Base-by-base conservation (phyloP, 2,797 vertebrate genomes). In the Sebastes reedi region DNA sequence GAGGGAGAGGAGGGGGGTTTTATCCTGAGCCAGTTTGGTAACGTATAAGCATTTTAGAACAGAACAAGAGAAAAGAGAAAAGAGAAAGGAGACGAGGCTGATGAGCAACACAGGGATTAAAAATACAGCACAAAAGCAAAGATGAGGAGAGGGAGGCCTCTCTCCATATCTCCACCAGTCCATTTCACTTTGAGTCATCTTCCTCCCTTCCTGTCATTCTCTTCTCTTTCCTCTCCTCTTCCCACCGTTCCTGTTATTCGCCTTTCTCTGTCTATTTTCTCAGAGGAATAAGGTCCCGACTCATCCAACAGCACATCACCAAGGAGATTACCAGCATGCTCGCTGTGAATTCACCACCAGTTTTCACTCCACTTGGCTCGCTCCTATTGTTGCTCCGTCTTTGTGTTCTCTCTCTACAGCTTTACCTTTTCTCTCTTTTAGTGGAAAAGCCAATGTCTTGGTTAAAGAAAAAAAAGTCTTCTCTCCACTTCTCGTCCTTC, bases 1-100 rank as follows among this genome's bases (percentile, higher is more conserved):
- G 86, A 80, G 74, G 67, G 68, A 67, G 66, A 80, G 55, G 72
- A 79, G 80, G 11, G 71, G 54, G 70, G 75, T 78, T 89, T 78
- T 52, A 83, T 82, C 78, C 71, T 83, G 67, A 77, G 81, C 68
- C 72, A 72, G 64, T 80, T 80, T 70, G 39, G 67, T 67, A 32
- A 81, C 29, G 39, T 61, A 54, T 18, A 77, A 67, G 58, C 59
- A 29, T 74, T 75, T 70, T 67, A 22, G 36, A 46, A 68, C 13
- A 74, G 52, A 76, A 81, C 54, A 32, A 3, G 30, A 32, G 30
- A 32, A 32, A 75, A 77, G 67, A 77, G 69, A n/a, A n/a, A 11
- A 66, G 54, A 73, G 59, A 78, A 71, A 77, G 32, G 36, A 77
- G 58, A 71, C 10, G 0, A 4, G 12, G 30, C 27, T 34, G 55